Evolutionary conservation across 1,140 invertebrate genomes (phyloP).

Genomic region (honey bee (Apis mellifera)): Amel_HAv3.1 CM009946.2:3376001-3376500

Average conservation of each 20-base stretch:
- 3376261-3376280: background rate
- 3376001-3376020: too few species aligned
- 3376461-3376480: constrained; percentile 50
- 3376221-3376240: constrained; percentile 16
- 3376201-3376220: background rate
- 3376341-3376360: too few species aligned
- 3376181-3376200: background rate
- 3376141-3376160: background rate
- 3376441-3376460: constrained; percentile 47
- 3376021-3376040: too few species aligned
- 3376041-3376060: too few species aligned
- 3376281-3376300: too few species aligned
- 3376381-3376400: constrained; percentile 37
- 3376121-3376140: background rate
- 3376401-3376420: constrained; percentile 28
- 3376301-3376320: background rate
- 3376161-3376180: background rate
- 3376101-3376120: background rate
- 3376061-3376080: background rate
- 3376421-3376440: constrained; percentile 38
- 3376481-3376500: constrained; percentile 23
- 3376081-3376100: background rate
- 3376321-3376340: too few species aligned
- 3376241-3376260: background rate
- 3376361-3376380: constrained; percentile 6